These are phyloP conservation scores for Chouioia cunea DNA, from an alignment of 2,888 invertebrate genomes.

Conservation along the genomic window DNA sequence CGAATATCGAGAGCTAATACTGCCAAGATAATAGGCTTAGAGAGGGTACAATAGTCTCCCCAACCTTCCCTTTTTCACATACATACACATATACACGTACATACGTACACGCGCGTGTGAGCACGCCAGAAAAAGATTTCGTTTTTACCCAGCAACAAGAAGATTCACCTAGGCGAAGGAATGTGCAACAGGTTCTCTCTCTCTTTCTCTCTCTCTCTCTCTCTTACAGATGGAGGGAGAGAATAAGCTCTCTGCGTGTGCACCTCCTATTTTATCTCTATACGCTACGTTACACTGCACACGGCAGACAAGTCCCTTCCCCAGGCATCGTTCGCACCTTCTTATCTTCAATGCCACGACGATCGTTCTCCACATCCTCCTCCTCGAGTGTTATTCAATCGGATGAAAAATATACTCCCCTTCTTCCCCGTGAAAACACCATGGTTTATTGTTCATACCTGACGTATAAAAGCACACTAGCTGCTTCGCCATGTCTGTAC, in stretches of 20 bases:
- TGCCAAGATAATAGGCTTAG: not conserved
- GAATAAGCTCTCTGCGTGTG: too few relatives aligned
- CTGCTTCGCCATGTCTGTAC: too few relatives aligned
- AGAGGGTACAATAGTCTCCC: too few relatives aligned
- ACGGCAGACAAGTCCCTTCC: not conserved
- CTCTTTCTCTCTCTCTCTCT: slow-evolving; percentile 2
- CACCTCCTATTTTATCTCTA: too few relatives aligned
- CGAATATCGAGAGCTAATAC: slow-evolving; percentile 33
- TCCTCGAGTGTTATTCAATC: not conserved
- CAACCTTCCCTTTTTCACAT: too few relatives aligned
- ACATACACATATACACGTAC: not conserved
- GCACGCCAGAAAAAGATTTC: too few relatives aligned
- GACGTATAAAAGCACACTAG: too few relatives aligned
- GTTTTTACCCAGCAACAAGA: not conserved
- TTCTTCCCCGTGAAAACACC: too few relatives aligned
- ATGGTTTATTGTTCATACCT: too few relatives aligned
- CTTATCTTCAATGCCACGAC: too few relatives aligned
- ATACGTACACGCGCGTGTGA: slow-evolving; percentile 5
- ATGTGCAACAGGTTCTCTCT: not conserved
- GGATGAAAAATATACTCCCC: too few relatives aligned
- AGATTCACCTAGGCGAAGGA: slow-evolving; percentile 2
- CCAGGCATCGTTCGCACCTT: slow-evolving; percentile 25
- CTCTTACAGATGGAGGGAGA: not conserved
- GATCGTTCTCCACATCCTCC: not conserved
- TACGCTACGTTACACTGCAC: not conserved